Evolutionary conservation across 2,113 vertebrate species (phyloP).

Genomic region (Gopherus flavomarginatus): DNA sequence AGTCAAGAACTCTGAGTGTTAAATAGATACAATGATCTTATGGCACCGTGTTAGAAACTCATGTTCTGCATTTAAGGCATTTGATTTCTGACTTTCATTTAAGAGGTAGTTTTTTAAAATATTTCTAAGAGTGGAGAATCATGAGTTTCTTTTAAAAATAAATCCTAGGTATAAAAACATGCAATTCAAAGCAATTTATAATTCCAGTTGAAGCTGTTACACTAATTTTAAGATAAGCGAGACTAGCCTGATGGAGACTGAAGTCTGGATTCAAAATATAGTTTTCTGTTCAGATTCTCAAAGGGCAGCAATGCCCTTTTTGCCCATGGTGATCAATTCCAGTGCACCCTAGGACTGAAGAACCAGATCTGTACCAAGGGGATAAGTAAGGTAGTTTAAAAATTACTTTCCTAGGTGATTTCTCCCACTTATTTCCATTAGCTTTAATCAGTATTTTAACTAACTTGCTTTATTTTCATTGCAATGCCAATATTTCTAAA

Average conservation of each 20-base stretch:
- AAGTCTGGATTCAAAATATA: background rate
- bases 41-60: background rate
- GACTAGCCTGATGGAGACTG: background rate
- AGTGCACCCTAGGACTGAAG: background rate
- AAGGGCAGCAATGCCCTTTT: background rate
- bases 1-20: background rate
- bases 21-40: background rate
- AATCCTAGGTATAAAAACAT: background rate
- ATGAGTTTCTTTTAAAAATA: background rate
- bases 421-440: conserved; percentile 24
- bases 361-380: conserved; percentile 26
- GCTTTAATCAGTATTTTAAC: conserved; percentile 46
- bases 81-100: conserved; percentile 21
- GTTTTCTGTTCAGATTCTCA: background rate
- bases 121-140: background rate
- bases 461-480: conserved; percentile 71
- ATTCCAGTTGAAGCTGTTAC: background rate
- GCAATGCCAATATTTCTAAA: conserved; percentile 72
- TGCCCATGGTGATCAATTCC: background rate
- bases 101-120: background rate
- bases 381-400: conserved; percentile 7
- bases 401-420: conserved; percentile 5
- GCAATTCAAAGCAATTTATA: background rate
- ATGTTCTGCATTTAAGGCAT: background rate
- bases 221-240: background rate